Evolutionary conservation across 2,113 vertebrate genomes (phyloP).

Genomic region (Chrysochloris asiatica): DNA sequence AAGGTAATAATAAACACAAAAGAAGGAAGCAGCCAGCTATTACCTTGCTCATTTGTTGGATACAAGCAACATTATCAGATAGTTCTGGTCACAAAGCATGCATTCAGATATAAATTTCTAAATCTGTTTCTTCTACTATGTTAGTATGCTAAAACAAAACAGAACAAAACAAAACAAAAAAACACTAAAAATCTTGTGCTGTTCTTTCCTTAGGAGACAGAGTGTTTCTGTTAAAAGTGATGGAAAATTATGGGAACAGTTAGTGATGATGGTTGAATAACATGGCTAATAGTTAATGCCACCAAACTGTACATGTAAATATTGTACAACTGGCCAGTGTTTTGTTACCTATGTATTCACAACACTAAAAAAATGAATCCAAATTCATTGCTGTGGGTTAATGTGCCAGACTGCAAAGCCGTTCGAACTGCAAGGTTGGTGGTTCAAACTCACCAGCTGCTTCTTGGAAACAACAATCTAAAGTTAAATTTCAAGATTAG

Average conservation of each 20-base stretch:
- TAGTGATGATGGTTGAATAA: background rate
- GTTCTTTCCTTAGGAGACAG: background rate
- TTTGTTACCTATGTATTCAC: background rate
- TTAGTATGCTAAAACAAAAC: slow-evolving; percentile 36
- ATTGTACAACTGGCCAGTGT: background rate
- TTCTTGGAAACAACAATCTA: too few species aligned
- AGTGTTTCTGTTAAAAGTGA: background rate
- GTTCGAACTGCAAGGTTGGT: too few species aligned
- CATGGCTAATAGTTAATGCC: background rate
- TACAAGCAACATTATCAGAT: background rate
- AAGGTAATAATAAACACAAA: slow-evolving; percentile 6
- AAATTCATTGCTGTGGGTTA: background rate
- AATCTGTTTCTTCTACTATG: background rate
- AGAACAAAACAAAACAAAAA: too few species aligned
- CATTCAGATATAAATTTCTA: background rate
- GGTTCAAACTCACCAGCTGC: too few species aligned
- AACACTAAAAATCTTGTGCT: background rate
- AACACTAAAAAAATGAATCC: background rate
- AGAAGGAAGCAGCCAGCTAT: background rate
- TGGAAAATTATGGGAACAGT: background rate
- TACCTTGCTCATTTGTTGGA: background rate
- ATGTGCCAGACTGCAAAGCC: too few species aligned
- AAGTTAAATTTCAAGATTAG: too few species aligned
- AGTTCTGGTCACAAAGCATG: background rate
- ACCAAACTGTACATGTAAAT: background rate